A percentile compares a stretch with the other conserved stretches of the same genome.
phyloP scores from a whole-genome alignment of 2,797 vertebrate species.

The Lepus oiostolus region DNA sequence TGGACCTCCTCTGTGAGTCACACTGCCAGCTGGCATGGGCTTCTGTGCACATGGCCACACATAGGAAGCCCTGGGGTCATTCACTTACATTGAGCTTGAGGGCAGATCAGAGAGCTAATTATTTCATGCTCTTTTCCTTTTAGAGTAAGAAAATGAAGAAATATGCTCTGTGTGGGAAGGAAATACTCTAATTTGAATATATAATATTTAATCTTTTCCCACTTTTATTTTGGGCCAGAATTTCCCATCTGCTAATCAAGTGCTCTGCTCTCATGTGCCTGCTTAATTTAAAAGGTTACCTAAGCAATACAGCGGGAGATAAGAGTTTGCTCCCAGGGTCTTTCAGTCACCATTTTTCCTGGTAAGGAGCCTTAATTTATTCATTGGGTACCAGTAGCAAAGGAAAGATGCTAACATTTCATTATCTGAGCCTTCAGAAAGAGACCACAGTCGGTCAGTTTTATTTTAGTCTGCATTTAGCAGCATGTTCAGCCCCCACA shows the following conservation, averaged over 20 bases:
- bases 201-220: conserved; percentile 28
- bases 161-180: neutral
- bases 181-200: conserved; percentile 33
- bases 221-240: neutral
- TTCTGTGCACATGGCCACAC: neutral
- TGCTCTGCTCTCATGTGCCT: neutral
- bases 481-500: neutral
- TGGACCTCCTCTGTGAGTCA: conserved; percentile 96
- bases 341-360: conserved; percentile 37
- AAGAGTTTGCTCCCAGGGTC: neutral
- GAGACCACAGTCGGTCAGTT: neutral
- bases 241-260: neutral
- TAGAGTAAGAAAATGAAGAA: neutral
- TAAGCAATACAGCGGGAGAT: neutral
- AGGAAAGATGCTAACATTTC: conserved; percentile 17
- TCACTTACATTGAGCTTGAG: neutral
- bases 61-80: neutral
- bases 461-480: conserved; percentile 50
- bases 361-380: conserved; percentile 61
- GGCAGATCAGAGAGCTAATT: neutral
- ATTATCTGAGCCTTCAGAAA: neutral
- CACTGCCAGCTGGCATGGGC: neutral
- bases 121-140: neutral
- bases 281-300: conserved; percentile 70
- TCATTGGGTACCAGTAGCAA: conserved; percentile 47